These are phyloP conservation scores for Dolichopus griseipennis DNA, from an alignment of 2,888 invertebrate genomes.

Conservation along the genomic window DNA sequence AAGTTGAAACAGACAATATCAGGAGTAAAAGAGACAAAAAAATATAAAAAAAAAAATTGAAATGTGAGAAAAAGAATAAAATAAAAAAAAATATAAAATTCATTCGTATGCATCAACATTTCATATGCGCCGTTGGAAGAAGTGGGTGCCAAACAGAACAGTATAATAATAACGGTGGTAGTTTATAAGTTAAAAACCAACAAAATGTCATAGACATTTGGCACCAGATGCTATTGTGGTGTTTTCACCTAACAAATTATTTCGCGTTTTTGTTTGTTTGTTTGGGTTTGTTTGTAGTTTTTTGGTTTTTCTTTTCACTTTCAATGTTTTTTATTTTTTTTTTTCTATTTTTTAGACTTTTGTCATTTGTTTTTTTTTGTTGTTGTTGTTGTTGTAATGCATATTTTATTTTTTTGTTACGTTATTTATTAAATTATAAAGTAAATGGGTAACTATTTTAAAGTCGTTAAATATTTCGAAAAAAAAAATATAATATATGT, in stretches of 20 bases:
- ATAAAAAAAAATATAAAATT: not conserved
- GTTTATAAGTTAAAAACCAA: not conserved
- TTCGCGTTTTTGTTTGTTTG: not conserved
- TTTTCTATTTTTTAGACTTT: no score
- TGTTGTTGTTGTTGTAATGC: not conserved
- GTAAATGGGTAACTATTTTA: not conserved
- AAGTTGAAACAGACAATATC: not conserved
- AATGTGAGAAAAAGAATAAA: not conserved
- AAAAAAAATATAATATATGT: not conserved
- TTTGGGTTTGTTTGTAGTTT: not conserved
- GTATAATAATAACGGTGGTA: not conserved
- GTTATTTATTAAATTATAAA: not conserved
- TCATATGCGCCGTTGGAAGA: not conserved
- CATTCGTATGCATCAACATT: not conserved
- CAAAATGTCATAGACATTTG: conserved; percentile 14
- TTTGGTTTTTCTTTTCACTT: not conserved
- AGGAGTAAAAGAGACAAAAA: not conserved
- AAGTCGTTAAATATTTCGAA: not conserved
- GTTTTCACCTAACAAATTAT: conserved; percentile 14
- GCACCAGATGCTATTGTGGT: conserved; percentile 15
- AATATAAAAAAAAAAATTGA: not conserved
- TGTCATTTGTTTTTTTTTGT: no score
- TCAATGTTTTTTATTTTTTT: not conserved
- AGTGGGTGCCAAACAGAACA: not conserved
- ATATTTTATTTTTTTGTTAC: not conserved